A percentile compares a stretch with the other conserved stretches of the same genome.
These are phyloP conservation scores for Chironomus tentans DNA, from an alignment of 2,888 invertebrate species.

Conservation along the genomic window DNA sequence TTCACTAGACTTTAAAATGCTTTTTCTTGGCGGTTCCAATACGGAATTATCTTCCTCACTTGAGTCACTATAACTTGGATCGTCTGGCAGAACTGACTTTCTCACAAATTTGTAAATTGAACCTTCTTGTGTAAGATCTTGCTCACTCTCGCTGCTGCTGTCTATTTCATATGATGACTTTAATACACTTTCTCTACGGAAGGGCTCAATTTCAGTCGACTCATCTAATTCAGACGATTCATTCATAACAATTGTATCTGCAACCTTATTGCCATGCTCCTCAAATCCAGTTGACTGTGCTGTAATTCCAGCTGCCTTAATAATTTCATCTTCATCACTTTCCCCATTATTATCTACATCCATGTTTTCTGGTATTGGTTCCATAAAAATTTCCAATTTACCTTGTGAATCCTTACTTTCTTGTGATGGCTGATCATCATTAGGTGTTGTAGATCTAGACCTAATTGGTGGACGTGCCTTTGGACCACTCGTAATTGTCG, in stretches of 20 bases:
- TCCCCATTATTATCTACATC: neutral
- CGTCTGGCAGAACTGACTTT: neutral
- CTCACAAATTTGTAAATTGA: neutral
- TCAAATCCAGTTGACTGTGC: neutral
- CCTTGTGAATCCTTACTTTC: too few species aligned
- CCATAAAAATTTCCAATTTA: too few species aligned
- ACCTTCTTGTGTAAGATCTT: neutral
- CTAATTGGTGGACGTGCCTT: conserved; percentile 6
- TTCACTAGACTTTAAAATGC: neutral
- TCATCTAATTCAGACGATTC: too few species aligned
- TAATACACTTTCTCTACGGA: neutral
- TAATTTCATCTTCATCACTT: neutral
- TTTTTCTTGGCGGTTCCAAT: neutral
- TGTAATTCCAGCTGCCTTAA: neutral
- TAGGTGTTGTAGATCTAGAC: conserved; percentile 13
- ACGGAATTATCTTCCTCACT: neutral
- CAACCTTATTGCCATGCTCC: too few species aligned
- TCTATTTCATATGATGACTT: neutral
- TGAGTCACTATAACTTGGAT: neutral
- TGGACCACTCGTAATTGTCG: neutral
- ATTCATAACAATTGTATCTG: too few species aligned
- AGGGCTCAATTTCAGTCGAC: too few species aligned
- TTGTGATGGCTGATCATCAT: neutral
- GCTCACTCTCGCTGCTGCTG: neutral
- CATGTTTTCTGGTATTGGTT: too few species aligned